Percentiles rank a stretch among this genome's conserved stretches.
These are phyloP conservation scores for Heliocidaris tuberculata DNA, from an alignment of 35 echinoderm and acorn worm species.

Conservation along the genomic window DNA sequence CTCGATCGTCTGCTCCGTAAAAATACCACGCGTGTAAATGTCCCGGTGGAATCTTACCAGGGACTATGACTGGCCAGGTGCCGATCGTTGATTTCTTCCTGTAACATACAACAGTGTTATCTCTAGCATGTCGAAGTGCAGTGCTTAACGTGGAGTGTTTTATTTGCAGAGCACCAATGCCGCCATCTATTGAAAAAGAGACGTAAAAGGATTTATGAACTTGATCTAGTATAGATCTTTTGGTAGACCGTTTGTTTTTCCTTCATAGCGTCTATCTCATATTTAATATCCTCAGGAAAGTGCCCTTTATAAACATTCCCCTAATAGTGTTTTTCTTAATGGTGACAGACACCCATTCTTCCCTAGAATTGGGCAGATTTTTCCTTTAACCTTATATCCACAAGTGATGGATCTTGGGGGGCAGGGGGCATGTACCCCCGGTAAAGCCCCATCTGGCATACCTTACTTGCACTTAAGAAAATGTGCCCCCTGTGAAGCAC, in stretches of 20 bases:
- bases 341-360: not conserved
- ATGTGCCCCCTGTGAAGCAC: too few relatives aligned
- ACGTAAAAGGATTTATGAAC: not conserved
- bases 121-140: not conserved
- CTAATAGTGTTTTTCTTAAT: not conserved
- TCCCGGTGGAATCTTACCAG: not conserved
- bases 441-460: not conserved
- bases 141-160: not conserved
- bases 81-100: not conserved
- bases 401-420: not conserved
- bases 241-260: too few relatives aligned
- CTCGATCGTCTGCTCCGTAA: not conserved
- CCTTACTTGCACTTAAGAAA: too few relatives aligned
- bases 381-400: too few relatives aligned
- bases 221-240: too few relatives aligned
- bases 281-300: too few relatives aligned
- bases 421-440: not conserved
- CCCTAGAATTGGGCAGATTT: not conserved
- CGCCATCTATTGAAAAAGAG: slow-evolving; percentile 10
- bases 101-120: not conserved
- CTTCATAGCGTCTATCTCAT: too few relatives aligned
- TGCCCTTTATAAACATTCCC: too few relatives aligned
- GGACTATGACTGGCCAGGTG: not conserved
- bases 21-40: not conserved
- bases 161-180: not conserved